Evolutionary conservation across 2,797 vertebrate species (phyloP).

Genomic region (Eutrigla gurnardus): DNA sequence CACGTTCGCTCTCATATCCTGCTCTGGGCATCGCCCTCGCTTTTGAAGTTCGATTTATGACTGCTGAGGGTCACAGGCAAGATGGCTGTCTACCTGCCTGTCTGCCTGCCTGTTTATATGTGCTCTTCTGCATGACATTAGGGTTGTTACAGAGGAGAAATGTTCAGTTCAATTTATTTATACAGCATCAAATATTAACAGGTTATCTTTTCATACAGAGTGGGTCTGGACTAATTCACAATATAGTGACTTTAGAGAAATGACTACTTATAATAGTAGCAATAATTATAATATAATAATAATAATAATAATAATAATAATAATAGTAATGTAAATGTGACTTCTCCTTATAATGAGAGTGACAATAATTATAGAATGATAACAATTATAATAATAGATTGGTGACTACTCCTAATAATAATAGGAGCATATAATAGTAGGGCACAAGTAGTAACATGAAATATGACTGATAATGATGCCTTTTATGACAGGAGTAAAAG

Average conservation of each 20-base stretch:
- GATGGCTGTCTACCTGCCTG: conserved; percentile 41
- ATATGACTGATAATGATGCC: not conserved
- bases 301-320: not conserved
- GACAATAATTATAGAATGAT: too few species aligned
- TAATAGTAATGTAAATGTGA: not conserved
- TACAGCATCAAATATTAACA: not conserved
- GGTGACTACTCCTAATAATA: too few species aligned
- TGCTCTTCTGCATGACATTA: conserved; percentile 31
- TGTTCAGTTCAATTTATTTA: not conserved
- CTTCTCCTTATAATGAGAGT: too few species aligned
- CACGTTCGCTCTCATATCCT: conserved; percentile 81
- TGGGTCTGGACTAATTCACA: not conserved
- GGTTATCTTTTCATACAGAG: not conserved
- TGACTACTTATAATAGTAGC: too few species aligned
- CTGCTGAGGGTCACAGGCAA: conserved; percentile 60
- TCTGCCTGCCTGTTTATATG: conserved; percentile 36
- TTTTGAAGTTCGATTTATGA: conserved; percentile 78
- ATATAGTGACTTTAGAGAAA: too few species aligned
- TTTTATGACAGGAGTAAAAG: conserved; percentile 15
- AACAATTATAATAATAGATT: too few species aligned
- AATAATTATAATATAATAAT: not conserved
- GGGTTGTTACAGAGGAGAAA: conserved; percentile 24
- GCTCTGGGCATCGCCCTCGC: conserved; percentile 70
- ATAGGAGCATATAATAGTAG: too few species aligned
- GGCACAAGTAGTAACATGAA: too few species aligned